Conservation (phyloP, 2,113 vertebrate genomes). For the Ophthalmolycus amberensis region DNA sequence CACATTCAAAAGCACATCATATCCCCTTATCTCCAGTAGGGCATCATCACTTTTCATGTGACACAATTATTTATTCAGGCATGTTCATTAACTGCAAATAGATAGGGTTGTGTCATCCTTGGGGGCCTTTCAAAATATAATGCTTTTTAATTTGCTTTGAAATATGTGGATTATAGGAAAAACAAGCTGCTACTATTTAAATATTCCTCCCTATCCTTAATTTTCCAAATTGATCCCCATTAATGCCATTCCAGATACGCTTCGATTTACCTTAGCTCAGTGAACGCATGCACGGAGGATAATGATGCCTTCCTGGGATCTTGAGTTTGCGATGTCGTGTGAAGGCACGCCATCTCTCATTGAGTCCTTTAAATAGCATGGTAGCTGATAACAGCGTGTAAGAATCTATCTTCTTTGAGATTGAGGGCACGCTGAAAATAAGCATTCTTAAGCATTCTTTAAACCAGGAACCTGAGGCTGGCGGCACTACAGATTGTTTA, state of each 20-base stretch:
- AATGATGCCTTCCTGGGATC: constrained; percentile 47
- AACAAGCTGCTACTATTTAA: constrained; percentile 58
- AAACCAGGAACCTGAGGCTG: no score
- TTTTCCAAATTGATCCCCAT: constrained; percentile 72
- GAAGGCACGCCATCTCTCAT: not conserved
- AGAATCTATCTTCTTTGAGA: no score
- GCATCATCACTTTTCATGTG: constrained; percentile 17
- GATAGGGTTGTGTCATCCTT: constrained; percentile 32
- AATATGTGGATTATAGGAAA: constrained; percentile 58
- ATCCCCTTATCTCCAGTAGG: constrained; percentile 41
- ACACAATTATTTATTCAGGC: constrained; percentile 49
- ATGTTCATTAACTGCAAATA: constrained; percentile 47
- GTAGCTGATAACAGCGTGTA: no score
- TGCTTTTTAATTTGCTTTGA: constrained; percentile 64
- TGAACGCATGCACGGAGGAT: constrained; percentile 61
- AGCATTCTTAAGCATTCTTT: no score
- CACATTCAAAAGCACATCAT: constrained; percentile 48
- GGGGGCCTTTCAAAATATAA: constrained; percentile 30
- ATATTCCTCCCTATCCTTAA: constrained; percentile 59
- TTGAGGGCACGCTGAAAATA: no score
- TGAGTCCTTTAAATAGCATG: no score
- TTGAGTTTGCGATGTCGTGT: constrained; percentile 25
- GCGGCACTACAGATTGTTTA: not conserved
- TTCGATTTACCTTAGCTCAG: constrained; percentile 64
- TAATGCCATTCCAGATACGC: constrained; percentile 69